phyloP scores from a whole-genome alignment of 1,140 invertebrate species.

The Sitobion miscanthi region DNA sequence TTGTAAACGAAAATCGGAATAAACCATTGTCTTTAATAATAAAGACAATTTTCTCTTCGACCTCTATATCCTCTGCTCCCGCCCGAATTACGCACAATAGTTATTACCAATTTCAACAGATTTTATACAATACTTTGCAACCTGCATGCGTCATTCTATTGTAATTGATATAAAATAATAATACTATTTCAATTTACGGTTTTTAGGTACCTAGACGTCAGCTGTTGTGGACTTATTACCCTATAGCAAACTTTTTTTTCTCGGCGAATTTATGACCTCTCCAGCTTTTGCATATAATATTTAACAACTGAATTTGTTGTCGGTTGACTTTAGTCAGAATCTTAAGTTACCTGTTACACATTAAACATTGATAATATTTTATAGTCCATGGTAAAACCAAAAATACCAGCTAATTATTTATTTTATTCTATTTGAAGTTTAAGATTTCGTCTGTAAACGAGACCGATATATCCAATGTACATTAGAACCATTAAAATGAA shows the following conservation, averaged over 20 bases:
- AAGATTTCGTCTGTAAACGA: too few relatives aligned
- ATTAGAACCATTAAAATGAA: too few relatives aligned
- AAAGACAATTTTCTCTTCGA: not conserved
- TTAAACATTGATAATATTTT: not conserved
- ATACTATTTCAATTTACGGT: not conserved
- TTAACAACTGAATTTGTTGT: not conserved
- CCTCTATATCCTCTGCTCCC: not conserved
- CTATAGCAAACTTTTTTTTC: not conserved
- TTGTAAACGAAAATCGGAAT: not conserved
- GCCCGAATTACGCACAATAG: not conserved
- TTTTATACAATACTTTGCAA: not conserved
- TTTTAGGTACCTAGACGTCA: not conserved
- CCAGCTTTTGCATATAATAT: not conserved
- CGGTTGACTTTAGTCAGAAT: not conserved
- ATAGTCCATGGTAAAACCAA: too few relatives aligned
- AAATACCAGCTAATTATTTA: too few relatives aligned
- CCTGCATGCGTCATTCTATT: too few relatives aligned
- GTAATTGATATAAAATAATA: not conserved
- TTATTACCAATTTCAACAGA: not conserved
- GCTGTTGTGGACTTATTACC: not conserved
- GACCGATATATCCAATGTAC: too few relatives aligned
- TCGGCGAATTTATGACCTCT: not conserved
- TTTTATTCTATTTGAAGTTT: too few relatives aligned
- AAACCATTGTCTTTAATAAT: not conserved
- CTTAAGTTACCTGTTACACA: not conserved